These are phyloP conservation scores for Ambastaia sidthimunki DNA, from an alignment of 2,797 vertebrate genomes.

Conservation along the genomic window DNA sequence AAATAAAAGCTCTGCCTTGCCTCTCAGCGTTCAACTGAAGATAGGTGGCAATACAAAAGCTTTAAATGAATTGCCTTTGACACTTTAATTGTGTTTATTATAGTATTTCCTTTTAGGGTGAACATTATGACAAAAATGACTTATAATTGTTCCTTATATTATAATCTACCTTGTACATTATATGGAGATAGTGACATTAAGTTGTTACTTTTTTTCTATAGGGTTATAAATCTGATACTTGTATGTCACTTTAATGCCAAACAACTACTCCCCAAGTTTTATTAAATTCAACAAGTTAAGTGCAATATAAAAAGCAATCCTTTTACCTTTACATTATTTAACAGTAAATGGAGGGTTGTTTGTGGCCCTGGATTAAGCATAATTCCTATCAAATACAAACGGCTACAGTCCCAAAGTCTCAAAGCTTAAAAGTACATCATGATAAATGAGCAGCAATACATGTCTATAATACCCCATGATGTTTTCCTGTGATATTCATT, in stretches of 20 bases:
- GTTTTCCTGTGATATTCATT: background rate
- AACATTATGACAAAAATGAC: constrained; percentile 13
- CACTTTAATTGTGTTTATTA: constrained; percentile 23
- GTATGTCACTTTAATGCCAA: background rate
- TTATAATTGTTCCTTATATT: background rate
- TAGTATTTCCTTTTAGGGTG: constrained; percentile 1
- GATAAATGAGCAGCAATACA: background rate
- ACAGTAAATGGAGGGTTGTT: background rate
- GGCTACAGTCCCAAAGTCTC: background rate
- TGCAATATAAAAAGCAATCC: constrained; percentile 2
- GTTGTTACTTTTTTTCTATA: background rate
- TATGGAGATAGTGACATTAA: background rate
- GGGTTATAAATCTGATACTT: background rate
- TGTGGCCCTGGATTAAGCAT: background rate
- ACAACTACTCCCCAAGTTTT: background rate
- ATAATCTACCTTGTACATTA: background rate
- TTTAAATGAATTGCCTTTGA: constrained; percentile 2
- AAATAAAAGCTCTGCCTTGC: constrained; percentile 28
- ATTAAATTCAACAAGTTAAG: background rate
- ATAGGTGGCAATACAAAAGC: constrained; percentile 29
- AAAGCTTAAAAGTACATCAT: background rate
- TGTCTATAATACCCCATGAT: background rate
- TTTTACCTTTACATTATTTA: constrained; percentile 4
- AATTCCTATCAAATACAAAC: background rate
- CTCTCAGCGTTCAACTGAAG: constrained; percentile 9